phyloP scores from a whole-genome alignment of 1,140 invertebrate genomes.

The Trachymyrmex cornetzi region DNA sequence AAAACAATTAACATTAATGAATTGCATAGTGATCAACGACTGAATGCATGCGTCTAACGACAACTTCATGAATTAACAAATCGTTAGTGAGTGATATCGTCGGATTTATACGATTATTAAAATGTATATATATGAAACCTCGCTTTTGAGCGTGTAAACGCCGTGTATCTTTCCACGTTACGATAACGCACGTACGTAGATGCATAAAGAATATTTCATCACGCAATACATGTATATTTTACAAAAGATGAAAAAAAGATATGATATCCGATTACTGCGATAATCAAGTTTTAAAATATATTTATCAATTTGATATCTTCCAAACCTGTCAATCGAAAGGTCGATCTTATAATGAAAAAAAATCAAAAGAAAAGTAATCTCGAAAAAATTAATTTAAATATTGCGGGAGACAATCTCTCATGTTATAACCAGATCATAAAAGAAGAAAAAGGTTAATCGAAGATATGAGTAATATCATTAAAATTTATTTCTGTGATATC shows the following conservation, averaged over 20 bases:
- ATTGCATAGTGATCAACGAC: background rate
- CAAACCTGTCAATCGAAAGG: background rate
- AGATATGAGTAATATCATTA: background rate
- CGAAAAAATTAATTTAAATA: slow-evolving; percentile 8
- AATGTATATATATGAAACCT: slow-evolving; percentile 18
- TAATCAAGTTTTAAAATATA: background rate
- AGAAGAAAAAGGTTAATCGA: background rate
- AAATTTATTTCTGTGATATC: background rate
- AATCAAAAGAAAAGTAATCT: background rate
- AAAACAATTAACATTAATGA: background rate
- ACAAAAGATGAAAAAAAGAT: slow-evolving; percentile 11
- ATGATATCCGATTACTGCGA: background rate
- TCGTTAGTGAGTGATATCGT: background rate
- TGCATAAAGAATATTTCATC: slow-evolving; percentile 23
- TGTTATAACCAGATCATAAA: background rate
- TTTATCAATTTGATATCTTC: background rate
- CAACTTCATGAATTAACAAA: slow-evolving; percentile 21
- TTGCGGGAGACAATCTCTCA: background rate
- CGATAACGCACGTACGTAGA: slow-evolving; percentile 34
- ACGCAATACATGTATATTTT: background rate
- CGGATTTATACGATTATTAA: slow-evolving; percentile 25
- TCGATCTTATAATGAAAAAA: background rate
- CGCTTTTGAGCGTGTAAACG: background rate
- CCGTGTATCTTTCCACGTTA: background rate
- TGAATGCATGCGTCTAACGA: background rate